Evolutionary conservation across 2,797 vertebrate species (phyloP), one percentile per base, ranked within the genome.

Genomic region (Clamator glandarius): DNA sequence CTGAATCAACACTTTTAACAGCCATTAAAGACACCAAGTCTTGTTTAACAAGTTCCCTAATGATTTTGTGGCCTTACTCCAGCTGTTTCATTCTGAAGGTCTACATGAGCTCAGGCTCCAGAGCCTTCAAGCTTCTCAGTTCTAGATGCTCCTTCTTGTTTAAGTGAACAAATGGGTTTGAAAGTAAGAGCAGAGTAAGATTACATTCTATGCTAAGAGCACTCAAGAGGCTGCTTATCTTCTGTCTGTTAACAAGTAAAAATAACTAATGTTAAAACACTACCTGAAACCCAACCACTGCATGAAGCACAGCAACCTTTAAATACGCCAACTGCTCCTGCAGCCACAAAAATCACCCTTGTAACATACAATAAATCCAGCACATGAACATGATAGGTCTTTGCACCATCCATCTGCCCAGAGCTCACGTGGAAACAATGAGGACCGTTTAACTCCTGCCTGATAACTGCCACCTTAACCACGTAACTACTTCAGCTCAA

Each of bases 311-410:
- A 79, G 64, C 25, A 44, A 23, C 33, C 28, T 51, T 31, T 8
- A 24, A 21, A 6, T 0, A 15, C 10, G 15, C 13, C 8, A 42
- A 42, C 24, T 54, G 55, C 8, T 63, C 51, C 67, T 20, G 46
- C 29, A 42, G 52, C 69, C 66, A n/a, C 23, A 11, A 12, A n/a
- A 20, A 19, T 11, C 42, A 29, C 25, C 23, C 33, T 7, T 7
- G 28, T 10, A 50, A 39, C 5, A 1, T 1, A 6, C 0, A 48
- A 21, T 5, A 15, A 62, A 24, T 3, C 31, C 52, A 52, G 0
- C 10, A 5, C 2, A 12, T 13, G 41, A 50, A 23, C 72, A 9
- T 0, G 5, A 26, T 2, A 29, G 39, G 39, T 54, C 46, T 50
- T 6, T 25, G 31, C 13, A 3, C n/a, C 11, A 17, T 10, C 77